Evolutionary conservation across 2,888 invertebrate genomes (phyloP).

Genomic region (Physocephala rufipes): DNA sequence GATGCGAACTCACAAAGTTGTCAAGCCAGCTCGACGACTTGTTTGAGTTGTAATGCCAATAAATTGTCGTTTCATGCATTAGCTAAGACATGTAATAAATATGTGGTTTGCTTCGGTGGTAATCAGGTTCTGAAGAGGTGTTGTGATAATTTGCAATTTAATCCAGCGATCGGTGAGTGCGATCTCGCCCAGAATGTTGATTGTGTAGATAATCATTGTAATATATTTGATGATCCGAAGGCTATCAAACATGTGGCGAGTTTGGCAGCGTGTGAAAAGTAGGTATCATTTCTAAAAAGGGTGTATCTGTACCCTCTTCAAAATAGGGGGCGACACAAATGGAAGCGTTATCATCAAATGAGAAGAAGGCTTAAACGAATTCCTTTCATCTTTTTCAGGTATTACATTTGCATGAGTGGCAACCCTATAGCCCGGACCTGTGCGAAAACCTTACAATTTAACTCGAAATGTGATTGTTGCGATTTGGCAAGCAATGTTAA

Average conservation of each 20-base stretch:
- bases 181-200: slow-evolving; percentile 48
- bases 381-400: slow-evolving; percentile 37
- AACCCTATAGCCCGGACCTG: slow-evolving; percentile 41
- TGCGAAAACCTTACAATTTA: slow-evolving; percentile 44
- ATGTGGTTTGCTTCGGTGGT: slow-evolving; percentile 45
- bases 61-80: slow-evolving; percentile 33
- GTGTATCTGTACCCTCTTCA: too few species aligned
- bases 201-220: slow-evolving; percentile 48
- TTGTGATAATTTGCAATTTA: slow-evolving; percentile 47
- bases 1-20: slow-evolving; percentile 43
- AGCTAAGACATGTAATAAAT: slow-evolving; percentile 49
- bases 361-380: background rate
- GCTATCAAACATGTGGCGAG: slow-evolving; percentile 43
- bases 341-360: too few species aligned
- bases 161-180: slow-evolving; percentile 45
- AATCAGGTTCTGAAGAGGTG: slow-evolving; percentile 44
- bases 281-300: slow-evolving; percentile 16
- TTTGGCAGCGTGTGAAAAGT: slow-evolving; percentile 43
- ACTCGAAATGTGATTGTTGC: slow-evolving; percentile 41
- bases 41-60: slow-evolving; percentile 37
- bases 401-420: slow-evolving; percentile 49
- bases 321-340: too few species aligned
- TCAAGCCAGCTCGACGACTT: slow-evolving; percentile 13
- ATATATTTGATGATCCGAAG: slow-evolving; percentile 37
- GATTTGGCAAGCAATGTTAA: slow-evolving; percentile 44